phyloP scores from a whole-genome alignment of 1,140 invertebrate genomes.

The Bombus confusus region DNA sequence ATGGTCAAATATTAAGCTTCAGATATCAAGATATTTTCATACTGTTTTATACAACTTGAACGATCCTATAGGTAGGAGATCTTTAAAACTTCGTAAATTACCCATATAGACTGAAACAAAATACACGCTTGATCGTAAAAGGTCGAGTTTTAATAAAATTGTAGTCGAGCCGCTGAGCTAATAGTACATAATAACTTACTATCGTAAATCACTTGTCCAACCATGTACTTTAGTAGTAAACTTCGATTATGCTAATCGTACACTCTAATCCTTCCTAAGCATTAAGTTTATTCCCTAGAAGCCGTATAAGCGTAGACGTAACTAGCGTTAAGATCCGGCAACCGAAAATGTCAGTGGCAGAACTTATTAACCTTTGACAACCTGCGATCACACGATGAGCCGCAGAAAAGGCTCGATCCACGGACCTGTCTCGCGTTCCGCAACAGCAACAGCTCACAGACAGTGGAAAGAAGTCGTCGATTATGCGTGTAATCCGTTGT shows the following conservation, averaged over 20 bases:
- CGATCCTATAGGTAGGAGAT: no score
- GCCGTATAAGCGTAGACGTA: neutral
- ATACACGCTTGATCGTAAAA: neutral
- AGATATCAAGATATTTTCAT: no score
- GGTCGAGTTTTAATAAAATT: neutral
- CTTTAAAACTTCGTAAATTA: no score
- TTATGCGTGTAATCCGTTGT: constrained; percentile 2
- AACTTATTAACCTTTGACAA: constrained; percentile 38
- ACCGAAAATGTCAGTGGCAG: constrained; percentile 31
- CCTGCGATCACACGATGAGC: neutral
- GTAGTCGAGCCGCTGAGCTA: neutral
- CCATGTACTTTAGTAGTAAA: neutral
- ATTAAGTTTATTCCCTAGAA: neutral
- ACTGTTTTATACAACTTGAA: no score
- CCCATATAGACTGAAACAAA: no score
- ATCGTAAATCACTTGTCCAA: no score
- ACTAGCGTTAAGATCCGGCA: neutral
- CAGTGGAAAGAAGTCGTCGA: neutral
- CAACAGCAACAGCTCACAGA: no score
- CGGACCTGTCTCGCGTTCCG: neutral
- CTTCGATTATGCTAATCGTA: neutral
- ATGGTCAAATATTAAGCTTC: no score
- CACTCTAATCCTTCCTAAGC: neutral
- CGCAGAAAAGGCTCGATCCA: neutral
- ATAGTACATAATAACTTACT: neutral